Percentiles rank a stretch among this genome's conserved stretches.
Evolutionary conservation across 2,113 vertebrate species (phyloP).

Genomic region (Colistium nudipinnis): DNA sequence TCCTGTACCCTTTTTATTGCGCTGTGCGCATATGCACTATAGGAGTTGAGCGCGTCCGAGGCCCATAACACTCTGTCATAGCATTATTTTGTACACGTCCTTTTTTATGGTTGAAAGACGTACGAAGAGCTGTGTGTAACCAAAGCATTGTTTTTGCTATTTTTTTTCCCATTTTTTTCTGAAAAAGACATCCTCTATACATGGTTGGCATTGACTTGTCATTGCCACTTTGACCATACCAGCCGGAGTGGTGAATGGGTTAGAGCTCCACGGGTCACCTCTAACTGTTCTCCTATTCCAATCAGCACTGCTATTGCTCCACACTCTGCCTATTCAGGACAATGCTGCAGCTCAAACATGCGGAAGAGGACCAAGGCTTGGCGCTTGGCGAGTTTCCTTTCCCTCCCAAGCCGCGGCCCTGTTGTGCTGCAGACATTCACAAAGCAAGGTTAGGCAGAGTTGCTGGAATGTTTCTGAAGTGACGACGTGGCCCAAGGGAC

Average conservation of each 20-base stretch:
- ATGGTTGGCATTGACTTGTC: conserved; percentile 43
- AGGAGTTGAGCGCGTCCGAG: conserved; percentile 68
- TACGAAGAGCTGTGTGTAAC: conserved; percentile 68
- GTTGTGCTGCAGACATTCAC: conserved; percentile 53
- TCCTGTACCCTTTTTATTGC: conserved; percentile 79
- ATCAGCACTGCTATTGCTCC: conserved; percentile 52
- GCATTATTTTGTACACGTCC: conserved; percentile 72
- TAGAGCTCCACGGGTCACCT: conserved; percentile 25
- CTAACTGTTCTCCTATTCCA: conserved; percentile 28
- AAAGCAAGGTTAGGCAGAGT: conserved; percentile 27
- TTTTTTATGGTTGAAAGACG: conserved; percentile 60
- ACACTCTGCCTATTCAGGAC: conserved; percentile 27
- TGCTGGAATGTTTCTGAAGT: conserved; percentile 32
- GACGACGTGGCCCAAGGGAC: conserved; percentile 40
- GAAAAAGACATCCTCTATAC: conserved; percentile 24
- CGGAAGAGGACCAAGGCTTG: conserved; percentile 71
- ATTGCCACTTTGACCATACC: conserved; percentile 58
- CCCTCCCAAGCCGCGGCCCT: conserved; percentile 34
- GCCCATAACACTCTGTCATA: conserved; percentile 70
- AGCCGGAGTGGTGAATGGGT: conserved; percentile 37
- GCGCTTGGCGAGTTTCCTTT: conserved; percentile 16
- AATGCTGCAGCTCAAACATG: conserved; percentile 48
- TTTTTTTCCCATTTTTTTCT: conserved; percentile 9
- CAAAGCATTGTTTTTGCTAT: conserved; percentile 72
- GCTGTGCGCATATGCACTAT: conserved; percentile 86